A percentile compares a stretch with the other conserved stretches of the same genome.
Evolutionary conservation across 2,888 invertebrate species (phyloP).

Genomic region (Scrobipalpa costella): DNA sequence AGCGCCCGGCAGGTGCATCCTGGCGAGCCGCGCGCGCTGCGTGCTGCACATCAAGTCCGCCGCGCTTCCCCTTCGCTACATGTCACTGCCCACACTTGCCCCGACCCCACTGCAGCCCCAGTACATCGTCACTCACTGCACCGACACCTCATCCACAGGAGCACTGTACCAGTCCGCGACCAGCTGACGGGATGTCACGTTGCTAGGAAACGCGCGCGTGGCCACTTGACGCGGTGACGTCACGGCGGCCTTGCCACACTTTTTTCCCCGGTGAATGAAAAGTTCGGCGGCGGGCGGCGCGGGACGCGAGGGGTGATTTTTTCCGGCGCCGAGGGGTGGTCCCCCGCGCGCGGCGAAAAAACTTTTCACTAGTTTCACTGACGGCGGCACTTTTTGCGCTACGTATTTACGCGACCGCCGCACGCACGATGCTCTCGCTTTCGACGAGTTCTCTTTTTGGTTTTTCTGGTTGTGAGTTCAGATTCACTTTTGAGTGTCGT

Average conservation of each 20-base stretch:
- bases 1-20: slow-evolving; percentile 79
- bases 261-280: slow-evolving; percentile 83
- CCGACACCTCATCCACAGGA: slow-evolving; percentile 36
- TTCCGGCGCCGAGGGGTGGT: slow-evolving; percentile 73
- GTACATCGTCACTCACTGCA: slow-evolving; percentile 49
- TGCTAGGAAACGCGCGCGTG: slow-evolving; percentile 78
- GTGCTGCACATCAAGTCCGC: slow-evolving; percentile 76
- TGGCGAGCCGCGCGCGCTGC: slow-evolving; percentile 74
- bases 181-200: slow-evolving; percentile 57
- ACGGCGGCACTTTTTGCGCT: slow-evolving; percentile 78
- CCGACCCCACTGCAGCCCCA: slow-evolving; percentile 51
- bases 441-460: slow-evolving; percentile 52
- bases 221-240: slow-evolving; percentile 79
- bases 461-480: slow-evolving; percentile 42
- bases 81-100: slow-evolving; percentile 57
- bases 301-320: slow-evolving; percentile 74
- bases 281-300: slow-evolving; percentile 78
- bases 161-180: slow-evolving; percentile 23
- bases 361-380: slow-evolving; percentile 80
- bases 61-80: slow-evolving; percentile 55
- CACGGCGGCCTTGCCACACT: slow-evolving; percentile 82
- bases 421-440: slow-evolving; percentile 70
- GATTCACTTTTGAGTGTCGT: slow-evolving; percentile 42
- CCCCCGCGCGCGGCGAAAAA: slow-evolving; percentile 74
- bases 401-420: slow-evolving; percentile 71